These are phyloP conservation scores for Kobus ellipsiprymnus DNA, from an alignment of 2,113 vertebrate genomes.

Conservation along the genomic window DNA sequence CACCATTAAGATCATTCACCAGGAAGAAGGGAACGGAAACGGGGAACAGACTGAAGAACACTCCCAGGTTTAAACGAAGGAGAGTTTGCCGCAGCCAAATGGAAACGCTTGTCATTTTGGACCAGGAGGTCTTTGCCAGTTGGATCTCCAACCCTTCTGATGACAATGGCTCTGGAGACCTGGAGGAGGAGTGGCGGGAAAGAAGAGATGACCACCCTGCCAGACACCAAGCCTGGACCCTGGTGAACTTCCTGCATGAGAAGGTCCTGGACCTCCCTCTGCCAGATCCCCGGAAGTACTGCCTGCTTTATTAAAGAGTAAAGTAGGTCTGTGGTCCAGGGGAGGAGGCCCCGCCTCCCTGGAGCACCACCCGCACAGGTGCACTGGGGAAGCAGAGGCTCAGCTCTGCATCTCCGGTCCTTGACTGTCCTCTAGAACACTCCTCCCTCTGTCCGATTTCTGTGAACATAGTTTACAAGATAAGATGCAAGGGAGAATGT, in stretches of 20 bases:
- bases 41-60: conserved; percentile 79
- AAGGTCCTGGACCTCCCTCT: conserved; percentile 91
- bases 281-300: conserved; percentile 94
- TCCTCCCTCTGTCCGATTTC: conserved; percentile 70
- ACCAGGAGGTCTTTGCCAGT: conserved; percentile 88
- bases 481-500: not conserved
- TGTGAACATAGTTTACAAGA: conserved; percentile 58
- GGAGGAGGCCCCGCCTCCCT: conserved; percentile 58
- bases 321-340: conserved; percentile 79
- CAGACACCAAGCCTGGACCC: conserved; percentile 82
- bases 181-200: conserved; percentile 72
- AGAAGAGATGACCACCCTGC: conserved; percentile 72
- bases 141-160: conserved; percentile 83
- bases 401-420: conserved; percentile 49
- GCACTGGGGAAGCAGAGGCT: conserved; percentile 61
- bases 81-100: conserved; percentile 87
- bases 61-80: conserved; percentile 87
- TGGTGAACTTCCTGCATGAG: conserved; percentile 89
- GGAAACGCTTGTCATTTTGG: conserved; percentile 91
- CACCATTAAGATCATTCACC: conserved; percentile 84
- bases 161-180: conserved; percentile 81
- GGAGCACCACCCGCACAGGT: conserved; percentile 28
- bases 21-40: conserved; percentile 65
- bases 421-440: conserved; percentile 66
- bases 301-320: conserved; percentile 94